These are phyloP conservation scores for Colistium nudipinnis DNA, from an alignment of 2,113 vertebrate genomes.

Conservation along the genomic window DNA sequence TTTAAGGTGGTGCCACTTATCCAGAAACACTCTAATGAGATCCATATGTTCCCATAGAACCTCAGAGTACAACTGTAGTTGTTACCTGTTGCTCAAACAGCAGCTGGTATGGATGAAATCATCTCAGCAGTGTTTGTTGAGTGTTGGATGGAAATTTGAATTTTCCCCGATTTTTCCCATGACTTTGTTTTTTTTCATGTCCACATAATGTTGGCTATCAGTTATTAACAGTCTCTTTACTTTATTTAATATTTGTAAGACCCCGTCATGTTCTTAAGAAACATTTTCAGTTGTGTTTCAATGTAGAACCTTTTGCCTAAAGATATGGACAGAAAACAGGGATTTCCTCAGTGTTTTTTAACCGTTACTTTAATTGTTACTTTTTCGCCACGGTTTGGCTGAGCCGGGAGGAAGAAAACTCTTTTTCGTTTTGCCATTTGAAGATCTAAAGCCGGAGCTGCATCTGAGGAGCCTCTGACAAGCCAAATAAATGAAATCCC, in stretches of 20 bases:
- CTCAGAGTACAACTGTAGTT: background rate
- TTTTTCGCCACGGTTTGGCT: slow-evolving; percentile 3
- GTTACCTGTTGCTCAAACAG: background rate
- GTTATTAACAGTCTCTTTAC: background rate
- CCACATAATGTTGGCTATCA: background rate
- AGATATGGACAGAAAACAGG: background rate
- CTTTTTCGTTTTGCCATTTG: slow-evolving; percentile 16
- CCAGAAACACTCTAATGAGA: slow-evolving; percentile 8
- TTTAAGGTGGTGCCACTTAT: slow-evolving; percentile 11
- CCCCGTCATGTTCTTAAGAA: background rate
- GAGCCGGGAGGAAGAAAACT: slow-evolving; percentile 23
- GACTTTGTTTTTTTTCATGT: too few relatives aligned
- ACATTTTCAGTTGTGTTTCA: background rate
- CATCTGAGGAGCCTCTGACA: slow-evolving; percentile 1
- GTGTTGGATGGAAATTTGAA: background rate
- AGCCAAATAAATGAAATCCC: slow-evolving; percentile 36
- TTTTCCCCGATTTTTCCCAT: too few relatives aligned
- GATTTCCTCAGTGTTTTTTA: background rate
- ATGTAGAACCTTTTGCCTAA: background rate
- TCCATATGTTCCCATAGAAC: background rate
- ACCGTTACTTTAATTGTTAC: background rate
- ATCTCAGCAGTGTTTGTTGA: background rate
- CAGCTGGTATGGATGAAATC: slow-evolving; percentile 5
- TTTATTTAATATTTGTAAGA: background rate
- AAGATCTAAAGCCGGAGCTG: slow-evolving; percentile 13